A percentile compares a stretch with the other conserved stretches of the same genome.
Conservation (phyloP, 2,888 invertebrate species). For the Troides helena region DNA sequence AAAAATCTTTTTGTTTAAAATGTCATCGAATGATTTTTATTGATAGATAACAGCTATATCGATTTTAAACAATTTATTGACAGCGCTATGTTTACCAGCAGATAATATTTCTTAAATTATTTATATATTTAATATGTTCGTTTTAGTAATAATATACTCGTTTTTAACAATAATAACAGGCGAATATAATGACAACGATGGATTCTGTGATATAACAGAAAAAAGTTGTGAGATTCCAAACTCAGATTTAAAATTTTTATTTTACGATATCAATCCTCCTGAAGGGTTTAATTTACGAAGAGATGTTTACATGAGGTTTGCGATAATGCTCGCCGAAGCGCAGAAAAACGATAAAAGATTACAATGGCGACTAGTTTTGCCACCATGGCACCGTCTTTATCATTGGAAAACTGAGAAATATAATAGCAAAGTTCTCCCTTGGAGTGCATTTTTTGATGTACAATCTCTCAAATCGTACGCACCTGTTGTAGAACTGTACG, state of each 20-base stretch:
- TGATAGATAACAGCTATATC: background rate
- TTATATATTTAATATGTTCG: conserved; percentile 20
- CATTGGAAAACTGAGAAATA: conserved; percentile 89
- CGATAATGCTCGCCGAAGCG: conserved; percentile 88
- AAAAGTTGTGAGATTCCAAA: conserved; percentile 25
- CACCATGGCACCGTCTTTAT: conserved; percentile 94
- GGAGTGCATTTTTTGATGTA: conserved; percentile 93
- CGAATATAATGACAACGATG: conserved; percentile 27
- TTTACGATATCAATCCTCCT: conserved; percentile 96
- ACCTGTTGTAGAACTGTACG: conserved; percentile 92
- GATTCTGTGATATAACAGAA: conserved; percentile 31
- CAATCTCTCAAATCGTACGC: conserved; percentile 87
- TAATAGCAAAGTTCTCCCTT: conserved; percentile 83
- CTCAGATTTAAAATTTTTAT: conserved; percentile 82
- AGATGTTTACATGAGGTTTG: conserved; percentile 97
- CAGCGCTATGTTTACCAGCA: background rate
- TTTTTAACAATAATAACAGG: conserved; percentile 19
- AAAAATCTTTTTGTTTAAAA: background rate
- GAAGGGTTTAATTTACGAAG: conserved; percentile 98
- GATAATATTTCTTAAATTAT: background rate
- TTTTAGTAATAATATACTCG: conserved; percentile 14
- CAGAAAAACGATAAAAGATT: conserved; percentile 69
- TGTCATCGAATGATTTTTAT: background rate
- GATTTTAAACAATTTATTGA: background rate
- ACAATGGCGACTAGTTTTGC: conserved; percentile 87